phyloP scores from a whole-genome alignment of 1,140 invertebrate species.

The Cepaea nemoralis region DNA sequence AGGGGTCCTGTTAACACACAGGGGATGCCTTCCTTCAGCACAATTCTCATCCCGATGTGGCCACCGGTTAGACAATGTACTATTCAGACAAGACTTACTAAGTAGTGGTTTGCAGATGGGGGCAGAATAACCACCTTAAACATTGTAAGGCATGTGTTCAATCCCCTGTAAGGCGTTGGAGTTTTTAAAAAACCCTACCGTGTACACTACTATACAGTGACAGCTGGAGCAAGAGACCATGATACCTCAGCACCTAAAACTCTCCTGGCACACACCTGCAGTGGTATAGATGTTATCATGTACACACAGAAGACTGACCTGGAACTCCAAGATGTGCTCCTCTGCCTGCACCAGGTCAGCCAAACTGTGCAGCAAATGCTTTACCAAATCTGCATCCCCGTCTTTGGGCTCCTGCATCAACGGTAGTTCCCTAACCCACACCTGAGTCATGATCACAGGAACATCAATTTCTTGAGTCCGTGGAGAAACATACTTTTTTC shows the following conservation, averaged over 20 bases:
- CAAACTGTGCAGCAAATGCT: constrained; percentile 53
- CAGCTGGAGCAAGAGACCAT: not conserved
- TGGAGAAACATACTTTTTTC: constrained; percentile 6
- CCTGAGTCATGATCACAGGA: constrained; percentile 53
- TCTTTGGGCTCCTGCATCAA: constrained; percentile 45
- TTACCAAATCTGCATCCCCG: constrained; percentile 43
- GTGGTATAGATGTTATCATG: no score
- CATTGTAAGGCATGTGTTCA: no score
- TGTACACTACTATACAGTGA: not conserved
- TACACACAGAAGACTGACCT: constrained; percentile 50
- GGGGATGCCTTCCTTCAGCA: no score
- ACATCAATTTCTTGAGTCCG: constrained; percentile 31
- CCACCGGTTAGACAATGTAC: no score
- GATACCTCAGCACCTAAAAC: not conserved
- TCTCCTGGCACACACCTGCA: no score
- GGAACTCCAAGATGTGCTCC: constrained; percentile 65
- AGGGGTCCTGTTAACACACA: no score
- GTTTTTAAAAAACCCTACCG: not conserved
- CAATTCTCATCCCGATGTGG: no score
- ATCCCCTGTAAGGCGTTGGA: no score
- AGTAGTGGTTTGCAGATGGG: no score
- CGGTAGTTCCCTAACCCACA: constrained; percentile 62
- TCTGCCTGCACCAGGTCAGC: constrained; percentile 58
- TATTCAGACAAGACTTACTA: no score
- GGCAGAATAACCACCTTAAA: no score